phyloP scores from a whole-genome alignment of 2,888 invertebrate genomes.

The Pasiphila rectangulata region DNA sequence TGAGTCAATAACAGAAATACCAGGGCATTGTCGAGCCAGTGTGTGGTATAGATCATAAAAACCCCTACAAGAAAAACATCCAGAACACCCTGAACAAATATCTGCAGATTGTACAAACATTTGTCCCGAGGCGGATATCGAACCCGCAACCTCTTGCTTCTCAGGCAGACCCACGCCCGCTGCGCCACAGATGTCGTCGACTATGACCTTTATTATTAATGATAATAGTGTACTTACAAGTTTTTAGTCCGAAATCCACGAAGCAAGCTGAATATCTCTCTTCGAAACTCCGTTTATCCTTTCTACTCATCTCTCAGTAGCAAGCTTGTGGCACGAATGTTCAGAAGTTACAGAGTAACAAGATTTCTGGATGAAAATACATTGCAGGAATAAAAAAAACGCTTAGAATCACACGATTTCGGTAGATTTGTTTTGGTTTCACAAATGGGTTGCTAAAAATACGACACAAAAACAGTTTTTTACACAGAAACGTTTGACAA shows the following conservation, averaged over 20 bases:
- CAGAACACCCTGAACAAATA: no score
- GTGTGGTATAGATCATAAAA: no score
- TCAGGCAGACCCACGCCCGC: no score
- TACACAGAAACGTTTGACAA: conserved; percentile 14
- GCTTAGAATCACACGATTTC: no score
- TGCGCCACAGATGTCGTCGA: no score
- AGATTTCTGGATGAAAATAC: conserved; percentile 29
- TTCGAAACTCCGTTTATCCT: conserved; percentile 63
- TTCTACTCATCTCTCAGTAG: conserved; percentile 56
- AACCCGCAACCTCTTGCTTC: no score
- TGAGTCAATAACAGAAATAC: no score
- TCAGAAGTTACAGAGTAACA: conserved; percentile 40
- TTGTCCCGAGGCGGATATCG: no score
- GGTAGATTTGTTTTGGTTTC: conserved; percentile 9
- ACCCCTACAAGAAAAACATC: no score
- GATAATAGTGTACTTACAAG: conserved; percentile 41
- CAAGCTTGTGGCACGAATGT: no score
- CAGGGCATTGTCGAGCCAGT: no score
- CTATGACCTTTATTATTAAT: neutral
- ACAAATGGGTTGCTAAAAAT: conserved; percentile 4
- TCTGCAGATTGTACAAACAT: no score
- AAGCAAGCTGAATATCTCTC: conserved; percentile 69
- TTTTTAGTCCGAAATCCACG: conserved; percentile 68
- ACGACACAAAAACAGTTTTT: conserved; percentile 26
- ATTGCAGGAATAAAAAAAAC: conserved; percentile 35